Percentiles rank a stretch among this genome's conserved stretches.
Evolutionary conservation across 2,797 vertebrate species (phyloP).

Genomic region (Gymnoscopelus microlampas): DNA sequence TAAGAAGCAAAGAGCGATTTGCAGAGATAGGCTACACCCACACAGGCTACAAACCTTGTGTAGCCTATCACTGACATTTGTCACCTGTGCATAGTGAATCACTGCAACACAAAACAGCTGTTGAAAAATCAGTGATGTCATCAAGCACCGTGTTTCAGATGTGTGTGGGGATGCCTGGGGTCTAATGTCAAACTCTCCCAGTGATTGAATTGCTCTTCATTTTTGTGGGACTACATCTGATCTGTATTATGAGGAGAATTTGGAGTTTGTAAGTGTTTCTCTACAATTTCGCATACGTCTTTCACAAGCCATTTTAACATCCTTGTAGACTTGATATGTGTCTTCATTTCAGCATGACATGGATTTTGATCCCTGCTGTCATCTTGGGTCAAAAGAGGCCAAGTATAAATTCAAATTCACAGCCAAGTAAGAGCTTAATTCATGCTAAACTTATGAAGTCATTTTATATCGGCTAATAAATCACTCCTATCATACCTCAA

Average conservation of each 20-base stretch:
- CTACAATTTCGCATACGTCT: not conserved
- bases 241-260: constrained; percentile 55
- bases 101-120: constrained; percentile 50
- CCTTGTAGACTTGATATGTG: not conserved
- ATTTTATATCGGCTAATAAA: too few relatives aligned
- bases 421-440: constrained; percentile 63
- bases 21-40: not conserved
- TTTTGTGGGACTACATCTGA: constrained; percentile 12
- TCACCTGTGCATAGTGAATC: constrained; percentile 55
- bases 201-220: constrained; percentile 15
- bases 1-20: too few relatives aligned
- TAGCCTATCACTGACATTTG: constrained; percentile 18
- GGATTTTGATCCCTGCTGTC: constrained; percentile 63
- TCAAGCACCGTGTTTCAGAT: constrained; percentile 17
- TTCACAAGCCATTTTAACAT: not conserved
- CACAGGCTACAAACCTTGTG: not conserved
- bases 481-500: too few relatives aligned
- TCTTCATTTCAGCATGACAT: constrained; percentile 57
- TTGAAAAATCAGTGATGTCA: not conserved
- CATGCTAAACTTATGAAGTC: rapidly evolving
- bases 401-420: constrained; percentile 40
- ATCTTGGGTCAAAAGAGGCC: constrained; percentile 57
- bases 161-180: constrained; percentile 11
- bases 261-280: constrained; percentile 57
- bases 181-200: constrained; percentile 21